Conservation (phyloP, 2,797 vertebrate species). For the Micrastur ruficollis region DNA sequence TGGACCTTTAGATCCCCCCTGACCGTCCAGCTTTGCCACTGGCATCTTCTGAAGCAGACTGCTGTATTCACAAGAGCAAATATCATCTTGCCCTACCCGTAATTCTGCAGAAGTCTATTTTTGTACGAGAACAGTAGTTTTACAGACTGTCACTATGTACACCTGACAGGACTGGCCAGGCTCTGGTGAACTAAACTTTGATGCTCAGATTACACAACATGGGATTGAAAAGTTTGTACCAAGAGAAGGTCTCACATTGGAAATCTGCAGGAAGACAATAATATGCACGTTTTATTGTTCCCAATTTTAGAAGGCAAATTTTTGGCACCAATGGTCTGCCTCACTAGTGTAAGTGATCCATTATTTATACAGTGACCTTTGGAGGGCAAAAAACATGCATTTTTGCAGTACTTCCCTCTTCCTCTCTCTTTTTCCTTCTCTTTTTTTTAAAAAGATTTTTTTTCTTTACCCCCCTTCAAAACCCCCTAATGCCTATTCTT, state of each 20-base stretch:
- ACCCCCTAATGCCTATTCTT: fast-evolving
- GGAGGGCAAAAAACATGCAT: background rate
- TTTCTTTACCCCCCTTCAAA: background rate
- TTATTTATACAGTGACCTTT: fast-evolving
- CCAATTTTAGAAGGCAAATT: background rate
- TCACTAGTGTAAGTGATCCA: fast-evolving
- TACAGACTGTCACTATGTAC: fast-evolving
- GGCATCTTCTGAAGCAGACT: background rate
- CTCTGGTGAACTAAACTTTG: background rate
- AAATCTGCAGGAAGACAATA: background rate
- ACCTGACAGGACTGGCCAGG: background rate
- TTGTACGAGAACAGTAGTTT: background rate
- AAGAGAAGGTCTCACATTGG: background rate
- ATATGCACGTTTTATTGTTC: fast-evolving
- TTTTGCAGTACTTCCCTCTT: background rate
- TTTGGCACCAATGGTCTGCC: too few relatives aligned
- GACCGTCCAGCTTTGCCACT: background rate
- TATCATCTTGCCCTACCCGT: fast-evolving
- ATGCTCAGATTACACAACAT: fast-evolving
- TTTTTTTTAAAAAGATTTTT: fast-evolving
- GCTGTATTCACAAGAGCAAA: background rate
- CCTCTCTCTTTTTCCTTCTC: background rate
- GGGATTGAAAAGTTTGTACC: background rate
- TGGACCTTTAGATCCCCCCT: background rate
- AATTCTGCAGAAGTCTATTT: background rate